These are phyloP conservation scores for Acrobasis consociella DNA, from an alignment of 2,888 invertebrate genomes.

Conservation along the genomic window DNA sequence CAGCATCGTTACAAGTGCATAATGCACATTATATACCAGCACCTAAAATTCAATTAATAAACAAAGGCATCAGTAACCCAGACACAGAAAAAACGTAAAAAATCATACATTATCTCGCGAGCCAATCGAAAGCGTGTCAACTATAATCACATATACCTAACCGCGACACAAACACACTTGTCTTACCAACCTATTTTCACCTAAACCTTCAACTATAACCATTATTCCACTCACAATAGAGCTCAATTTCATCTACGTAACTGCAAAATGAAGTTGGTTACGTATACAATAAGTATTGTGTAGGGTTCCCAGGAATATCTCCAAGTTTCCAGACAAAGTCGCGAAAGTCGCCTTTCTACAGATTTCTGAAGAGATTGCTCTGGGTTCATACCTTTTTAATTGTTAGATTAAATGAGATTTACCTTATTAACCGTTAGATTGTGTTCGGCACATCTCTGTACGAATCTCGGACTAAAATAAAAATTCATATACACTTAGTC, in stretches of 20 bases:
- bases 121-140: conserved; percentile 21
- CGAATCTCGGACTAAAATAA: neutral
- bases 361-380: conserved; percentile 44
- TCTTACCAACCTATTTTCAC: conserved; percentile 2
- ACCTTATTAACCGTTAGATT: conserved; percentile 10
- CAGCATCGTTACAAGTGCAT: too few species aligned
- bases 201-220: neutral
- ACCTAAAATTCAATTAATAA: too few species aligned
- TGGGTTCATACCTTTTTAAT: conserved; percentile 21
- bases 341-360: conserved; percentile 52
- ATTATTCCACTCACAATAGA: neutral
- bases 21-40: too few species aligned
- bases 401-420: conserved; percentile 16
- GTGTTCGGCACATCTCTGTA: neutral
- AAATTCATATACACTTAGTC: neutral
- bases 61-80: neutral
- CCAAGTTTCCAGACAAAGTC: conserved; percentile 43
- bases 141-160: conserved; percentile 15
- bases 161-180: conserved; percentile 24
- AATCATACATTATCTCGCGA: conserved; percentile 22
- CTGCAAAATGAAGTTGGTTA: conserved; percentile 5
- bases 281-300: conserved; percentile 35
- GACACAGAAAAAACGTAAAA: conserved; percentile 28
- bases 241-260: conserved; percentile 3
- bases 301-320: conserved; percentile 32